Evolutionary conservation across 30 jellyfish, hydroid and myxozoan species (phyloP).

Genomic region (Turritopsis dohrnii): DNA sequence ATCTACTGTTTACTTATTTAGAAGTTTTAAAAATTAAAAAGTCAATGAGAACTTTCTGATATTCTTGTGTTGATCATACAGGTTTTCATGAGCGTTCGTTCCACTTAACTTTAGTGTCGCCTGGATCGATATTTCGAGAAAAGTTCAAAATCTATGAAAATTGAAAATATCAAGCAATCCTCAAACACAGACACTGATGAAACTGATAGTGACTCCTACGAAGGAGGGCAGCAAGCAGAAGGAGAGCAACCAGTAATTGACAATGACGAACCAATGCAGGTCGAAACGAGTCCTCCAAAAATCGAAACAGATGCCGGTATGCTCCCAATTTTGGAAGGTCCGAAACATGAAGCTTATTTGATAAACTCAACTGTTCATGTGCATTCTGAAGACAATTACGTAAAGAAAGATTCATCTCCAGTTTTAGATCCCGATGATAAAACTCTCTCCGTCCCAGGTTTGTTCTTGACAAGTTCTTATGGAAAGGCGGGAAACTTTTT

Average conservation of each 20-base stretch:
- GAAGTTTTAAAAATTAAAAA: too few relatives aligned
- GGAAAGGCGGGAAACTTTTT: too few relatives aligned
- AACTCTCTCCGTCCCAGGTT: too few relatives aligned
- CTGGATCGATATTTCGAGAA: conserved; percentile 2
- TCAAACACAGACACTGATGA: neutral
- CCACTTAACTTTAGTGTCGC: neutral
- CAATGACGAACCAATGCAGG: neutral
- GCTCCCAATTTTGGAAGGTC: neutral
- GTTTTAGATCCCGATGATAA: too few relatives aligned
- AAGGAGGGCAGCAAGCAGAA: neutral
- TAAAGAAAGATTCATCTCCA: too few relatives aligned
- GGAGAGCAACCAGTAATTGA: neutral
- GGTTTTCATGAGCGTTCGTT: neutral
- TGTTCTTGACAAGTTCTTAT: too few relatives aligned
- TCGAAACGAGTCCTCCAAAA: neutral
- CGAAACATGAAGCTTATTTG: neutral
- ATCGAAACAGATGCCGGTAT: neutral
- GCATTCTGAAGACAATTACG: too few relatives aligned
- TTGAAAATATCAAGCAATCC: neutral
- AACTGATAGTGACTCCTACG: neutral
- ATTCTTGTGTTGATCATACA: neutral
- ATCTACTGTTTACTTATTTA: too few relatives aligned
- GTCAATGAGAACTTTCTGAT: too few relatives aligned
- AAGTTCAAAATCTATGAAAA: neutral
- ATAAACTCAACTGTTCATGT: neutral